Percentiles rank a stretch among this genome's conserved stretches.
phyloP scores from a whole-genome alignment of 2,797 vertebrate genomes.

The Helostoma temminkii region DNA sequence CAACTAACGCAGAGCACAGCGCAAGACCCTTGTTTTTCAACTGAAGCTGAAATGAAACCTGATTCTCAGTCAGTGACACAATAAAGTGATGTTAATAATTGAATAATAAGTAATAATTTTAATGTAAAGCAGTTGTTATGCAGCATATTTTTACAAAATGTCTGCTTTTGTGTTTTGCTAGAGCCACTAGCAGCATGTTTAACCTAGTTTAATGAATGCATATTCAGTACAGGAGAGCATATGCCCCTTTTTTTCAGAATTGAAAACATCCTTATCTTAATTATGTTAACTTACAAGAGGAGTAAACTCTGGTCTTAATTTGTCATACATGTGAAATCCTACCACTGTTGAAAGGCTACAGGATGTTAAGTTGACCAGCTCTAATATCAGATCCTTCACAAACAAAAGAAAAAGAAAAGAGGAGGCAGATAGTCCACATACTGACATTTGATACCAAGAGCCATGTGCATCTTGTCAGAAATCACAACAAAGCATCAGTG shows the following conservation, averaged over 20 bases:
- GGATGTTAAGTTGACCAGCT: conserved; percentile 11
- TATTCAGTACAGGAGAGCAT: background rate
- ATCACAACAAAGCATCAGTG: background rate
- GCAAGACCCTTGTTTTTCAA: no score
- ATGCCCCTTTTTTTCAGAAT: no score
- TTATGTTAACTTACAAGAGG: background rate
- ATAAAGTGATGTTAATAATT: no score
- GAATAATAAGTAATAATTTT: no score
- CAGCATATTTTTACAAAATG: no score
- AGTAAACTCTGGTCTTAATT: background rate
- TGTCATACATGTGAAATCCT: background rate
- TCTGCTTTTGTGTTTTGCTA: no score
- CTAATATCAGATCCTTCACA: background rate
- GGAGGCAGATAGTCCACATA: conserved; percentile 15
- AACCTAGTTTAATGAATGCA: background rate
- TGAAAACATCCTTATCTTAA: background rate
- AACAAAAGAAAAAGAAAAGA: conserved; percentile 33
- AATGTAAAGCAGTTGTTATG: no score
- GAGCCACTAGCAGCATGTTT: background rate
- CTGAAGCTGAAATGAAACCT: no score
- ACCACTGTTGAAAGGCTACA: conserved; percentile 21
- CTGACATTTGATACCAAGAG: conserved; percentile 16
- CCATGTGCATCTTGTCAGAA: conserved; percentile 23
- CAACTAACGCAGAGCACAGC: no score
- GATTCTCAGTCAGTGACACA: no score